Base-by-base conservation (phyloP, 2,113 vertebrate genomes). In the mouse (Mus musculus) region DNA sequence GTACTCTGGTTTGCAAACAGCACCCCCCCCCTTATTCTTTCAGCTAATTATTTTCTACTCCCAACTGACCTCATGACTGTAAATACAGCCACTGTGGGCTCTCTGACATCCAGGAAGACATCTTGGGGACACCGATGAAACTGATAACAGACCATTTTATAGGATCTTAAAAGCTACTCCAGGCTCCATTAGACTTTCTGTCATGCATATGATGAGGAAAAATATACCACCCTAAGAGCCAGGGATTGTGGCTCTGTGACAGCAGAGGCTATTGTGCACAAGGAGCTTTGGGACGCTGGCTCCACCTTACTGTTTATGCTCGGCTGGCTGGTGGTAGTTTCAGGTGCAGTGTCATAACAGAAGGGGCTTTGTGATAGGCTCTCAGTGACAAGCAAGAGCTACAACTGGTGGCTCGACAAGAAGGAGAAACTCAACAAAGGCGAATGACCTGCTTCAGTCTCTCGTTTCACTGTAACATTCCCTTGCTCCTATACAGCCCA, bases 151-250 rank as follows among this genome's bases (percentile, higher is more conserved):
- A 98, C 97, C 98, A 98, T 92, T 98, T 98, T 98, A 99, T 97
- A 98, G 97, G 98, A 94, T 92, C 98, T 97, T 98, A 98, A 98
- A 98, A 99, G 99, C 98, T 98, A 98, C 98, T 98, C 98, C 98
- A 99, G 99, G 99, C 98, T 94, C 99, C 99, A 99, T 99, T 99
- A 99, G 98, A 99, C 98, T 99, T 99, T 99, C 99, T 99, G 99
- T 99, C 99, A 99, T 99, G 99, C 99, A 98, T 98, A 98, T 98
- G 98, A 98, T 98, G 98, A 97, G 98, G 97, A 98, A 95, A 98
- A 99, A 99, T 98, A 98, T 98, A 98, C 98, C 97, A 98, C 98
- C 98, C 97, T 98, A 98, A 99, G 99, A 99, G 98, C 98, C 92
- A 96, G 97, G 97, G 97, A 99, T 99, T 99, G 99, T 99, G 97